Conservation (phyloP, 2,113 vertebrate genomes). For the Ictalurus furcatus region DNA sequence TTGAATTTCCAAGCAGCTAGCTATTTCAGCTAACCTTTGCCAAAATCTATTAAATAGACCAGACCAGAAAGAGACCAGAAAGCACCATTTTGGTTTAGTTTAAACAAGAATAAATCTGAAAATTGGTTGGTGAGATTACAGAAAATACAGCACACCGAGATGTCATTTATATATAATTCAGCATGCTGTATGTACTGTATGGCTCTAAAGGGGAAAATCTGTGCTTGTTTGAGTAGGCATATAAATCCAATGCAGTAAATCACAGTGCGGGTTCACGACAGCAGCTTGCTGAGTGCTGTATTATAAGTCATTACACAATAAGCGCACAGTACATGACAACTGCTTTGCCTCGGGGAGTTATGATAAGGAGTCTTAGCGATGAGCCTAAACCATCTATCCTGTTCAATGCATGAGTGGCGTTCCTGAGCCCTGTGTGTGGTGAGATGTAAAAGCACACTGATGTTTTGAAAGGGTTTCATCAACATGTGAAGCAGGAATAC, state of each 20-base stretch:
- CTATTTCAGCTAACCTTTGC: background rate
- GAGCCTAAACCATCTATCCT: slow-evolving; percentile 1
- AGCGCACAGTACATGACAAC: slow-evolving; percentile 40
- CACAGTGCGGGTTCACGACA: slow-evolving; percentile 29
- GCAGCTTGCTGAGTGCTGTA: slow-evolving; percentile 47
- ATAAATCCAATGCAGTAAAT: slow-evolving; percentile 52
- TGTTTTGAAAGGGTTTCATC: background rate
- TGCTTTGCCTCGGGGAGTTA: slow-evolving; percentile 33
- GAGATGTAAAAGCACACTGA: background rate
- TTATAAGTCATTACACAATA: slow-evolving; percentile 50
- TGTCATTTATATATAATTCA: slow-evolving; percentile 2
- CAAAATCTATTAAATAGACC: background rate
- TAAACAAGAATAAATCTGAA: background rate
- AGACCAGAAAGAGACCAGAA: background rate
- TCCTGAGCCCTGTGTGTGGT: background rate
- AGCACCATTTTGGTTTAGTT: background rate
- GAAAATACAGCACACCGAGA: slow-evolving; percentile 13
- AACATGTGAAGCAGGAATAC: background rate
- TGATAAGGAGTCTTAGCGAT: slow-evolving; percentile 18
- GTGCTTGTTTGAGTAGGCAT: slow-evolving; percentile 28
- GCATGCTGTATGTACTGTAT: slow-evolving; percentile 18
- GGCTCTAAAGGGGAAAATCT: slow-evolving; percentile 15
- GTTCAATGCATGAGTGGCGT: background rate
- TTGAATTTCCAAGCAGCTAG: background rate
- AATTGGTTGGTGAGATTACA: slow-evolving; percentile 23